Percentiles rank a stretch among this genome's conserved stretches.
Evolutionary conservation across 2,888 invertebrate species (phyloP).

Genomic region (Celastrina argiolus): DNA sequence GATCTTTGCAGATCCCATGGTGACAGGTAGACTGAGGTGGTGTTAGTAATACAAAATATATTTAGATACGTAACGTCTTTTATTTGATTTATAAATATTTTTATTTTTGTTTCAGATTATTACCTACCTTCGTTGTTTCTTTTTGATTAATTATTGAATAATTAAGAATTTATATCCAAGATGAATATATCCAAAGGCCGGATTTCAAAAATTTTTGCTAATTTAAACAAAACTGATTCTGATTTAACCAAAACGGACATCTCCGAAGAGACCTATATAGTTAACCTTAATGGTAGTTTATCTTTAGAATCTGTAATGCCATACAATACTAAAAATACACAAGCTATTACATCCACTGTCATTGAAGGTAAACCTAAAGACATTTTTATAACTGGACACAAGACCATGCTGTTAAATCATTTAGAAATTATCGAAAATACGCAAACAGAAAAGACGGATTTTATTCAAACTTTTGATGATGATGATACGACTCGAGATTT

Average conservation of each 20-base stretch:
- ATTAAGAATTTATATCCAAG: background rate
- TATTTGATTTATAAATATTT: background rate
- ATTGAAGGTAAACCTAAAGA: background rate
- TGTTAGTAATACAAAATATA: background rate
- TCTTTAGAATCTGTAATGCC: background rate
- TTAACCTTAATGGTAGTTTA: background rate
- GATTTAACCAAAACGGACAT: background rate
- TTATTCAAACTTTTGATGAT: background rate
- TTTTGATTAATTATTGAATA: background rate
- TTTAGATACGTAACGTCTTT: background rate
- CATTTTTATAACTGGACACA: background rate
- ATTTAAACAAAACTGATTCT: background rate
- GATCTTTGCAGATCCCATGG: background rate
- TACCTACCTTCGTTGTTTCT: background rate
- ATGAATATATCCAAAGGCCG: background rate
- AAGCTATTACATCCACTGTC: background rate
- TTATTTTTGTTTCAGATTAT: background rate
- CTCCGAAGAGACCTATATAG: background rate
- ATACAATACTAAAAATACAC: background rate
- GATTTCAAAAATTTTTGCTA: background rate
- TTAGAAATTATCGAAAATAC: background rate
- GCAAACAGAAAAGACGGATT: background rate
- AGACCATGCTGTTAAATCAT: background rate
- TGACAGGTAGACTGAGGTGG: background rate
- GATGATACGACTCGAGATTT: background rate